Percentiles rank a stretch among this genome's conserved stretches.
phyloP scores from a whole-genome alignment of 92 coral and sea anemone genomes.

The Heteractis magnifica region DNA sequence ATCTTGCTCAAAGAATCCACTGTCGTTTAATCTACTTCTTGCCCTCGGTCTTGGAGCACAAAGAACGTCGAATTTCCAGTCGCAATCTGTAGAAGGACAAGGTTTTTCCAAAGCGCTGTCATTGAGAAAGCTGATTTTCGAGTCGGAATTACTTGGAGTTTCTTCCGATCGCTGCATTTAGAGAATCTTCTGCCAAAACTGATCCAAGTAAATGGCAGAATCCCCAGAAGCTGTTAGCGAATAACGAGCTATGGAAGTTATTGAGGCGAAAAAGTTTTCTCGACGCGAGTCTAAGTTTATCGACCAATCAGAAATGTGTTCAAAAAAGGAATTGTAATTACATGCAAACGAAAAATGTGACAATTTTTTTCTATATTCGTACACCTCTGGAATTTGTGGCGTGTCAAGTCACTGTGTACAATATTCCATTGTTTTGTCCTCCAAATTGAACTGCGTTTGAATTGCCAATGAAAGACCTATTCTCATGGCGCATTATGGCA shows the following conservation, averaged over 20 bases:
- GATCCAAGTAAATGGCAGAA: background rate
- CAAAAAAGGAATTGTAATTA: background rate
- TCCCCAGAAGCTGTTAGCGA: background rate
- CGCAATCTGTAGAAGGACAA: conserved; percentile 36
- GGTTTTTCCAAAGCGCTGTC: conserved; percentile 27
- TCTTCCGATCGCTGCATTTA: conserved; percentile 12
- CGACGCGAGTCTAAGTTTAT: background rate
- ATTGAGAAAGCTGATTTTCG: background rate
- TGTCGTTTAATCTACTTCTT: conserved; percentile 34
- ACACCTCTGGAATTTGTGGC: background rate
- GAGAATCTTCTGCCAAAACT: background rate
- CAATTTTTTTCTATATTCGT: background rate
- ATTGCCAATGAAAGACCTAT: no score
- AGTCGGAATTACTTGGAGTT: conserved; percentile 7
- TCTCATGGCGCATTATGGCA: no score
- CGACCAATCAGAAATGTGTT: conserved; percentile 10
- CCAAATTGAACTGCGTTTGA: no score
- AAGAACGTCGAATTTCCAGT: conserved; percentile 25
- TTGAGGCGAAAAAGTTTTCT: background rate
- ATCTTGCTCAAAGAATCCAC: conserved; percentile 36
- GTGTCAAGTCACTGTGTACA: background rate
- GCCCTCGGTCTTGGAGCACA: conserved; percentile 46
- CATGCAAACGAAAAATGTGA: background rate
- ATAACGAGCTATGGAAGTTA: background rate
- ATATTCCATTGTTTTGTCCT: no score